phyloP scores from a whole-genome alignment of 2,888 invertebrate species.

The Leptopterna dolabrata region DNA sequence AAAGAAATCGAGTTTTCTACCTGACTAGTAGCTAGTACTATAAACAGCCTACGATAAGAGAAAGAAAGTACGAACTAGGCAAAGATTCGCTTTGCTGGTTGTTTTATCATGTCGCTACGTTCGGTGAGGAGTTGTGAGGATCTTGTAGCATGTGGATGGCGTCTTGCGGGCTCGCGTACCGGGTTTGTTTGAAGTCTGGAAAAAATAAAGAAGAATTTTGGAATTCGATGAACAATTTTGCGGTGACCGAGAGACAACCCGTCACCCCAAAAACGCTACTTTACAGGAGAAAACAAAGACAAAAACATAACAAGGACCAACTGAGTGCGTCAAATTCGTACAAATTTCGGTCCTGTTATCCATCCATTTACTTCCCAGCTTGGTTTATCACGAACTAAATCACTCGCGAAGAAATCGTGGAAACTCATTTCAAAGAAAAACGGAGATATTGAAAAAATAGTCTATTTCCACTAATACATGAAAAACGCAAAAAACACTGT shows the following conservation, averaged over 20 bases:
- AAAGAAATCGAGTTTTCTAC: background rate
- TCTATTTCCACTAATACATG: too few species aligned
- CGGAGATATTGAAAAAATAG: too few species aligned
- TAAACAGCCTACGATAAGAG: background rate
- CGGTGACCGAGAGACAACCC: background rate
- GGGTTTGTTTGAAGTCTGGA: conserved; percentile 69
- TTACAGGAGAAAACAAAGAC: background rate
- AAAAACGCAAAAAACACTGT: too few species aligned
- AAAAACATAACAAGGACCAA: too few species aligned
- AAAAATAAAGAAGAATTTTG: conserved; percentile 63
- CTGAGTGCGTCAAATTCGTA: too few species aligned
- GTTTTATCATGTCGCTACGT: conserved; percentile 27
- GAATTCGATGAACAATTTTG: background rate
- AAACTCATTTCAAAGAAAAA: too few species aligned
- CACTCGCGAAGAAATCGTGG: too few species aligned
- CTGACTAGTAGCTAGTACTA: background rate
- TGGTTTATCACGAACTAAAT: too few species aligned
- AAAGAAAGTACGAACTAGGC: background rate
- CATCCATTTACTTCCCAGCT: too few species aligned
- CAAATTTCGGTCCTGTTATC: too few species aligned
- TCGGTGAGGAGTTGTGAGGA: conserved; percentile 45
- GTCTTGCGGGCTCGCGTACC: conserved; percentile 77
- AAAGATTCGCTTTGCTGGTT: background rate
- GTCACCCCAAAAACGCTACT: too few species aligned
- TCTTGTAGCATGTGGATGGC: conserved; percentile 75